Conservation (phyloP, 2,797 vertebrate species). For the Rhinatrema bivittatum region DNA sequence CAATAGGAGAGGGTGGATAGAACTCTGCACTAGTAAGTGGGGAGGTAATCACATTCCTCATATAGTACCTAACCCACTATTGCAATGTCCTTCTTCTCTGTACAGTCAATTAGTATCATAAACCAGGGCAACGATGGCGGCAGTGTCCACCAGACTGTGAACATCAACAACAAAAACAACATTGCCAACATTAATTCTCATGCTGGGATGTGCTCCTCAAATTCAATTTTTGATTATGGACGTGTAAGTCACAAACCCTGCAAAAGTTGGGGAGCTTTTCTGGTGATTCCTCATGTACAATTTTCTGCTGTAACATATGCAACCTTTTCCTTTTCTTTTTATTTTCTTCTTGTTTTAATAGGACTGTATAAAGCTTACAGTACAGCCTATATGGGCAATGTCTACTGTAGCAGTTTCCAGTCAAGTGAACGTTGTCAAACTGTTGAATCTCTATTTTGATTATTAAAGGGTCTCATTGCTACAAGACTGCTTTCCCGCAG, state of each 20-base stretch:
- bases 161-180: constrained; percentile 29
- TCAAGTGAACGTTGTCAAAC: too few relatives aligned
- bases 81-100: constrained; percentile 4
- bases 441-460: constrained; percentile 1
- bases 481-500: constrained; percentile 33
- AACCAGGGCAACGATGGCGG: not conserved
- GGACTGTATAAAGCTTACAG: too few relatives aligned
- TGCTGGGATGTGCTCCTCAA: constrained; percentile 44
- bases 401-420: not conserved
- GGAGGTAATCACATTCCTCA: too few relatives aligned
- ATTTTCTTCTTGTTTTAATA: not conserved
- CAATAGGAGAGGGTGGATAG: too few relatives aligned
- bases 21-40: too few relatives aligned
- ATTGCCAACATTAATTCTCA: constrained; percentile 30
- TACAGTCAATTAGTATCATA: constrained; percentile 31
- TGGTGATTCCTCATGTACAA: too few relatives aligned
- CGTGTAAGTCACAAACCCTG: constrained; percentile 50
- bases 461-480: constrained; percentile 46
- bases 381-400: too few relatives aligned
- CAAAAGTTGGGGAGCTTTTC: too few relatives aligned
- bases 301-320: not conserved
- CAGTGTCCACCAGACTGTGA: constrained; percentile 42
- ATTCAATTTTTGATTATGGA: constrained; percentile 52
- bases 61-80: too few relatives aligned
- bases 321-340: not conserved